phyloP scores from a whole-genome alignment of 1,140 invertebrate species.

The Diplogasteroides magnus region DNA sequence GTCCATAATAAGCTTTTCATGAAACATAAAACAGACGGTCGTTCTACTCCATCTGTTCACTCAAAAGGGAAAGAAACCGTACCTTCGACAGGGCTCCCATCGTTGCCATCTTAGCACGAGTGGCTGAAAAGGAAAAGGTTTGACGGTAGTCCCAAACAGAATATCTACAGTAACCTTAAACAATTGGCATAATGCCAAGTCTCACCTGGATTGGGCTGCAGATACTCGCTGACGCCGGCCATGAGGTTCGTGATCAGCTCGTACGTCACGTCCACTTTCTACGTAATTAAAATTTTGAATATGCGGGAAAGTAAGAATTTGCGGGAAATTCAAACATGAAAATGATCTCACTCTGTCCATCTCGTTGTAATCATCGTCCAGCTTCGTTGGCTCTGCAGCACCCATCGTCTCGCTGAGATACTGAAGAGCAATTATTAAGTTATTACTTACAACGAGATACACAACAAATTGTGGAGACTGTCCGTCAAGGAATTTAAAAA shows the following conservation, averaged over 20 bases:
- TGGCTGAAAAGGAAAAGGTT: conserved; percentile 58
- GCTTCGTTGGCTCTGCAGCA: conserved; percentile 95
- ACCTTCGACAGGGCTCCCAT: conserved; percentile 61
- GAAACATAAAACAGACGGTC: too few relatives aligned
- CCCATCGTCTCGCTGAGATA: conserved; percentile 99
- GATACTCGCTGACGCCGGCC: conserved; percentile 81
- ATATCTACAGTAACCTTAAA: too few relatives aligned
- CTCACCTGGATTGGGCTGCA: conserved; percentile 85
- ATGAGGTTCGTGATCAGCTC: conserved; percentile 46
- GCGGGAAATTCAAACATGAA: background rate
- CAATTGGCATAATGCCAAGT: too few relatives aligned
- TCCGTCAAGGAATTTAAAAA: too few relatives aligned
- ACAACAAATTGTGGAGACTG: too few relatives aligned
- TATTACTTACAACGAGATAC: too few relatives aligned
- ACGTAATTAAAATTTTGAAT: background rate
- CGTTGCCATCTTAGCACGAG: conserved; percentile 86
- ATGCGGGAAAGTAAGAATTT: background rate
- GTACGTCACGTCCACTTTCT: conserved; percentile 51
- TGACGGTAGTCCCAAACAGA: too few relatives aligned
- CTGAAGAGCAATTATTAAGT: too few relatives aligned
- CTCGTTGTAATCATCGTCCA: conserved; percentile 94
- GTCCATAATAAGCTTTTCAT: too few relatives aligned
- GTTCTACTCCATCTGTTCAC: too few relatives aligned
- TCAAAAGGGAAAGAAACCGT: background rate
- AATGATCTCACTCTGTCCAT: conserved; percentile 73